phyloP scores from a whole-genome alignment of 2,797 vertebrate genomes.

The Neomorphus geoffroyi region DNA sequence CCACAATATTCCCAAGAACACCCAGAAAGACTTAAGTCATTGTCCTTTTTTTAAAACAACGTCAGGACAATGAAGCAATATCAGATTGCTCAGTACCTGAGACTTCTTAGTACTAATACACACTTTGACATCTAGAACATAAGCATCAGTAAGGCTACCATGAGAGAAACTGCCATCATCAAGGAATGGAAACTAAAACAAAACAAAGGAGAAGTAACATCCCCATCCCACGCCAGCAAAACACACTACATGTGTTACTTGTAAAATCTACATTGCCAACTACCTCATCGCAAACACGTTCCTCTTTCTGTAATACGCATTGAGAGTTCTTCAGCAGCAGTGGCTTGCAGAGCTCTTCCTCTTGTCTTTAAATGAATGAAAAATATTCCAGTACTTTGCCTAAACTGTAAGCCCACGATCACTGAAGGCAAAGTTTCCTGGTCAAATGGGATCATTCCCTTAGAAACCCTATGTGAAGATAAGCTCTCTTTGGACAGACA shows the following conservation, averaged over 20 bases:
- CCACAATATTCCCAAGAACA: neutral
- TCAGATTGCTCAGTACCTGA: neutral
- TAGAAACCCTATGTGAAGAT: neutral
- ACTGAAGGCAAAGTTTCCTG: neutral
- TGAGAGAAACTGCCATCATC: neutral
- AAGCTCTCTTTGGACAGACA: neutral
- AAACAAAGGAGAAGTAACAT: neutral
- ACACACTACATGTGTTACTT: fast-evolving
- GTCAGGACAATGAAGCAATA: fast-evolving
- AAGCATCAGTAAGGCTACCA: neutral
- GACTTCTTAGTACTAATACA: neutral
- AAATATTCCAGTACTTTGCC: neutral
- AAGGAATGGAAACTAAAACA: neutral
- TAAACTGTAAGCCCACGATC: neutral
- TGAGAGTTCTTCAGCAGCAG: neutral
- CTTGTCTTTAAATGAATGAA: neutral
- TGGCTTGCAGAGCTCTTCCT: neutral
- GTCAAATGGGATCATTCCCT: neutral
- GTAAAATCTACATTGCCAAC: neutral
- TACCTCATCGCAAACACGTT: neutral
- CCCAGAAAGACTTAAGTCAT: neutral
- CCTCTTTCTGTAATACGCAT: neutral
- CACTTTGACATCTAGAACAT: neutral
- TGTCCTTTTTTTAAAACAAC: neutral
- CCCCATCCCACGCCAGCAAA: neutral